Conservation (phyloP, 2,888 invertebrate species). For the Entomobrya multifasciata region DNA sequence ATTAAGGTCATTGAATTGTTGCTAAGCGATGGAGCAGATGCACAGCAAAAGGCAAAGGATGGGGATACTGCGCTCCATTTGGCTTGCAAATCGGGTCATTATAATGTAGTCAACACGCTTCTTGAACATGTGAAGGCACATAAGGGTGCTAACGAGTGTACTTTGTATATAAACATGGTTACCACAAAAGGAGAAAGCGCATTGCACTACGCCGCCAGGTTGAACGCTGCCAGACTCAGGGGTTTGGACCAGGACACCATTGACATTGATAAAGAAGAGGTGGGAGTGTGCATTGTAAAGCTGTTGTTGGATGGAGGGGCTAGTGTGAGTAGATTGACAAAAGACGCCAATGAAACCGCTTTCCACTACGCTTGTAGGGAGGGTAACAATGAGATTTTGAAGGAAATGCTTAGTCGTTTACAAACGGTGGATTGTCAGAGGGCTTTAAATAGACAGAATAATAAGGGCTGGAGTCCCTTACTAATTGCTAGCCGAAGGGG, state of each 20-base stretch:
- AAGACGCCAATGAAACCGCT: neutral
- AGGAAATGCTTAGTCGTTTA: neutral
- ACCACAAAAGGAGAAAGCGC: constrained; percentile 95
- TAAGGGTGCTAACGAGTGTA: constrained; percentile 89
- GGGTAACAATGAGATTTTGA: neutral
- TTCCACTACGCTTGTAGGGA: neutral
- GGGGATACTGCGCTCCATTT: constrained; percentile 88
- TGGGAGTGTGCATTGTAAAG: neutral
- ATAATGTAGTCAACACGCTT: constrained; percentile 90
- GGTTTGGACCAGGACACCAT: neutral
- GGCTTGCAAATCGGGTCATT: constrained; percentile 79
- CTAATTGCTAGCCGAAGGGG: constrained; percentile 92
- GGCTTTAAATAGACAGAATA: neutral
- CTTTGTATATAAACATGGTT: constrained; percentile 92
- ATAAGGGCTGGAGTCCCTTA: constrained; percentile 18
- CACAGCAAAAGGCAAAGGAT: constrained; percentile 93
- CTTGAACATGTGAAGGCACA: constrained; percentile 90
- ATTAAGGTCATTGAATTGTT: neutral
- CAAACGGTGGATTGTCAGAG: neutral
- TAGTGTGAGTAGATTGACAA: neutral
- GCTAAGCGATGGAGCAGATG: constrained; percentile 93
- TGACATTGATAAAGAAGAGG: neutral
- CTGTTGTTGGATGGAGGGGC: neutral
- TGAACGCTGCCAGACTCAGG: neutral
- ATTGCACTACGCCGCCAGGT: constrained; percentile 28